Evolutionary conservation across 2,113 vertebrate genomes (phyloP), one percentile per base, ranked within the genome.

Genomic region (Pithys albifrons): DNA sequence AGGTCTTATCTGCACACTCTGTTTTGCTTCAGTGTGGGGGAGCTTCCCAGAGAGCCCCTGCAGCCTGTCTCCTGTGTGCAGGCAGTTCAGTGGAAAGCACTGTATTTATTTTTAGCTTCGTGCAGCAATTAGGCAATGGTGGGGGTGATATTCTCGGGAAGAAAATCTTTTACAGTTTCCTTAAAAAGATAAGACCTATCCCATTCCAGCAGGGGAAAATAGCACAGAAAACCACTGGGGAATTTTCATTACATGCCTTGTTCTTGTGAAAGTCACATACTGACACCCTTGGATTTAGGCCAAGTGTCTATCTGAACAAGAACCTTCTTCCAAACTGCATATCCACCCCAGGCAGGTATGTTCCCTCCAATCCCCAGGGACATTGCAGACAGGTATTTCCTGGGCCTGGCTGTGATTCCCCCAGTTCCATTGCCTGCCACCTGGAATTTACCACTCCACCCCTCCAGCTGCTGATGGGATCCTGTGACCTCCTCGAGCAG

Each of bases 201-300:
- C 75, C 61, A 11, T 94, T 82, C 76, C 73, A 43, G 31, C 5
- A 69, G 28, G 45, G 65, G 31, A 89, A 93, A 93, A 81, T 4
- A 65, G 33, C 55, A 39, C 23, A 49, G 66, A 86, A 93, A 95
- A 84, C 37, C 52, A 29, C 79, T 12, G 62, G 57, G 76, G 86
- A 27, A 33, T 81, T 96, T 96, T 64, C 45, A 28, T 85, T 61
- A 28, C 1, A 0, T 69, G 58, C 57, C 66, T 79, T 67, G 31
- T 29, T 90, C 65, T 92, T 92, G 91, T 82, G 73, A 93, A 93
- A 96, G 82, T 81, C 2, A 0, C 83, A 92, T 93, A 78, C 35
- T 92, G 86, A 95, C 91, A 94, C 57, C 76, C 23, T 92, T 94
- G 95, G 76, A 72, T 69, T 71, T 59, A 16, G 37, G 91, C 93